phyloP scores from a whole-genome alignment of 2,888 invertebrate species.

The Metacarcinus magister region DNA sequence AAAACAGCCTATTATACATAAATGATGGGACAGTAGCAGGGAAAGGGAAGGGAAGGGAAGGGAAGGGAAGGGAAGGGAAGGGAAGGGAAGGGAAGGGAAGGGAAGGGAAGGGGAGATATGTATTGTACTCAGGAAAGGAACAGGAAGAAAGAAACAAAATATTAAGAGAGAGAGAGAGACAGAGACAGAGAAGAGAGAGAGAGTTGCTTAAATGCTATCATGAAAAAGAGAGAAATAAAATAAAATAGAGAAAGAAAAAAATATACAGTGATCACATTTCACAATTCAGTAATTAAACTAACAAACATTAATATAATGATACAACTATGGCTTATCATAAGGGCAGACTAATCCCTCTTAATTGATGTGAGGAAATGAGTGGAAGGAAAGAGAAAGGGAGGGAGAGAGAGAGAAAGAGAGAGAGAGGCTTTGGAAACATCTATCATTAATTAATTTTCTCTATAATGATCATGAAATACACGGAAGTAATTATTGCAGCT shows the following conservation, averaged over 20 bases:
- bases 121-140: not conserved
- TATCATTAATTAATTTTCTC: constrained; percentile 28
- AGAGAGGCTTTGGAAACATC: not conserved
- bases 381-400: not conserved
- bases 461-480: constrained; percentile 1
- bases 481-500: constrained; percentile 35
- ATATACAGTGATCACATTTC: not conserved
- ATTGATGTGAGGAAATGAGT: constrained; percentile 20
- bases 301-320: not conserved
- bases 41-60: not conserved
- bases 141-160: not conserved
- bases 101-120: too few relatives aligned
- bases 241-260: not conserved
- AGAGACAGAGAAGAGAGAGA: not conserved
- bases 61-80: not conserved
- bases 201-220: not conserved
- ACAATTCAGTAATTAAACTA: not conserved
- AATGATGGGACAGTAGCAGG: not conserved
- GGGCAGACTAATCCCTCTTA: not conserved
- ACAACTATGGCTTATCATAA: not conserved
- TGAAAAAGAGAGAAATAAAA: constrained; percentile 14
- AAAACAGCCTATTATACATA: not conserved
- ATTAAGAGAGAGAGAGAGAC: not conserved
- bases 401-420: not conserved
- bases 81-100: not conserved